phyloP scores from a whole-genome alignment of 1,140 invertebrate genomes.

The Euura saliciscinereae region DNA sequence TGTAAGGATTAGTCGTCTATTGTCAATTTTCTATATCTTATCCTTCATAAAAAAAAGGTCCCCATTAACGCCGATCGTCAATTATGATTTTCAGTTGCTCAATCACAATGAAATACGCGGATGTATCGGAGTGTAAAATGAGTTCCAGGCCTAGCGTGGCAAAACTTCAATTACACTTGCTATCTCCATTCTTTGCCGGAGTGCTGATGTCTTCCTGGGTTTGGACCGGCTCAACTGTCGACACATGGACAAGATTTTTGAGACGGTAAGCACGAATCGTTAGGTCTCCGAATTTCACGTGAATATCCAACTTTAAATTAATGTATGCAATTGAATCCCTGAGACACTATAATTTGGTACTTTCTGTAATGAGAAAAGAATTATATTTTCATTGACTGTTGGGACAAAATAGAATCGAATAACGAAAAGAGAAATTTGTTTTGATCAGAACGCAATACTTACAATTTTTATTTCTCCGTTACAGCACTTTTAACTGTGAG shows the following conservation, averaged over 20 bases:
- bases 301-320: neutral
- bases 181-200: slow-evolving; percentile 82
- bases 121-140: slow-evolving; percentile 65
- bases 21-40: slow-evolving; percentile 24
- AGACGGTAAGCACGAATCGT: slow-evolving; percentile 66
- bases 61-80: slow-evolving; percentile 16
- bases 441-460: neutral
- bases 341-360: slow-evolving; percentile 9
- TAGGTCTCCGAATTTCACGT: neutral
- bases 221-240: slow-evolving; percentile 82
- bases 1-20: slow-evolving; percentile 67
- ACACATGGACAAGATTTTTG: slow-evolving; percentile 84
- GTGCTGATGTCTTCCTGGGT: slow-evolving; percentile 92
- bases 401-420: too few species aligned
- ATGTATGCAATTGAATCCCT: neutral
- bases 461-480: slow-evolving; percentile 14
- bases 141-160: slow-evolving; percentile 78
- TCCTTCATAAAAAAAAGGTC: slow-evolving; percentile 14
- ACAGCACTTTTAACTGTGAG: slow-evolving; percentile 64
- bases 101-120: slow-evolving; percentile 61
- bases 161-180: slow-evolving; percentile 80
- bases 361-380: slow-evolving; percentile 3
- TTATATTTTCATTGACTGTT: slow-evolving; percentile 20
- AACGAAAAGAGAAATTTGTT: too few species aligned
- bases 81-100: slow-evolving; percentile 61